A percentile compares a stretch with the other conserved stretches of the same genome.
Evolutionary conservation across 2,888 invertebrate genomes (phyloP).

Genomic region (Anticlea derivata): DNA sequence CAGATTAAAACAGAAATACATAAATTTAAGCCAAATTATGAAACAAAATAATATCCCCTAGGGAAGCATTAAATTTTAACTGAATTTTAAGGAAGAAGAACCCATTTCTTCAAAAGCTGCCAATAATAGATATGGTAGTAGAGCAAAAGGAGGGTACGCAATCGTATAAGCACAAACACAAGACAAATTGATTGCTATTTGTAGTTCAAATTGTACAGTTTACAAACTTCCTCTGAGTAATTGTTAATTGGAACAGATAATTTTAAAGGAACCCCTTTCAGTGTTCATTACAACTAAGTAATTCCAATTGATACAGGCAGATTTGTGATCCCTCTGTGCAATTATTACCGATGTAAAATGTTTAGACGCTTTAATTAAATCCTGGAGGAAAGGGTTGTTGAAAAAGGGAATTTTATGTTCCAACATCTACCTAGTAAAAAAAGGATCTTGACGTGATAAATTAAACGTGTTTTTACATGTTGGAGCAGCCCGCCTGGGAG

Average conservation of each 20-base stretch:
- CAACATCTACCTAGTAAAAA: conserved; percentile 5
- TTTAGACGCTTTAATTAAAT: conserved; percentile 72
- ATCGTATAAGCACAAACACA: no score
- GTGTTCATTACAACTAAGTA: conserved; percentile 42
- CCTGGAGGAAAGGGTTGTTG: conserved; percentile 56
- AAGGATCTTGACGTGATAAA: conserved; percentile 6
- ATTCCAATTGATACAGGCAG: conserved; percentile 59
- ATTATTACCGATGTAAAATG: conserved; percentile 72
- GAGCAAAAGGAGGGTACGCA: no score
- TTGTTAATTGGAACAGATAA: conserved; percentile 35
- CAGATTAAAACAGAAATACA: conserved; percentile 2
- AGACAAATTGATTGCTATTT: conserved; percentile 10
- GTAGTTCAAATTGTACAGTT: conserved; percentile 3
- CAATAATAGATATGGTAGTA: no score
- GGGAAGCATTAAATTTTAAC: background rate
- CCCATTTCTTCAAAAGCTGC: no score
- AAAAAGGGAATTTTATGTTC: conserved; percentile 54
- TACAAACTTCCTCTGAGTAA: conserved; percentile 14
- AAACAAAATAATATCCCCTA: background rate
- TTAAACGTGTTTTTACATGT: background rate
- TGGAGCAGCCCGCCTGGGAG: no score
- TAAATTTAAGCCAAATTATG: no score
- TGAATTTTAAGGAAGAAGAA: background rate
- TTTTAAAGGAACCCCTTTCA: conserved; percentile 30
- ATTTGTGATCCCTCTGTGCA: conserved; percentile 55